A percentile compares a stretch with the other conserved stretches of the same genome.
Conservation (phyloP, 1,140 invertebrate genomes). For the Pogonomyrmex barbatus region DNA sequence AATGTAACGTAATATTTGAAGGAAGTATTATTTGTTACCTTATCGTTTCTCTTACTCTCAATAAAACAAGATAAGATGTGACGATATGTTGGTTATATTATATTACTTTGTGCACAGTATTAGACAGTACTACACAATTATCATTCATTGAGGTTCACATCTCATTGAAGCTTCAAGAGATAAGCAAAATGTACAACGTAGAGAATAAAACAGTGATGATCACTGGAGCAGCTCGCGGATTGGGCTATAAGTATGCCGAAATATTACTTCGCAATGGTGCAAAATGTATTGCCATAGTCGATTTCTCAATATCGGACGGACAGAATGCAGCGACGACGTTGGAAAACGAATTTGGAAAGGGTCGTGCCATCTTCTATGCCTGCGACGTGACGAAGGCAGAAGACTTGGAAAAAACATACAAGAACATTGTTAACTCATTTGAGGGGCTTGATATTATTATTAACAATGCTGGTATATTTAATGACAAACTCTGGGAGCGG, state of each 20-base stretch:
- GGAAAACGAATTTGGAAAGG: constrained; percentile 78
- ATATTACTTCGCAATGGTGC: constrained; percentile 83
- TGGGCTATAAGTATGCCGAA: constrained; percentile 83
- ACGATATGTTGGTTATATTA: no score
- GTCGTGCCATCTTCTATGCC: constrained; percentile 23
- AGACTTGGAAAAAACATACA: constrained; percentile 72
- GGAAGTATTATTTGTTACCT: no score
- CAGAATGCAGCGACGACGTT: constrained; percentile 5
- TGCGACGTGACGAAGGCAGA: constrained; percentile 38
- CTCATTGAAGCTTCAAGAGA: background rate
- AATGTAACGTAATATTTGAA: no score
- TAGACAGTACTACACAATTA: no score
- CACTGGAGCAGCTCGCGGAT: constrained; percentile 85
- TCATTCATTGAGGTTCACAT: background rate
- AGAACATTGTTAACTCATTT: constrained; percentile 82
- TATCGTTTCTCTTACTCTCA: no score
- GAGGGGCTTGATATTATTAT: constrained; percentile 88
- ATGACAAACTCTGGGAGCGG: constrained; percentile 85
- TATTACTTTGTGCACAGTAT: no score
- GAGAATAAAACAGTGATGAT: constrained; percentile 84
- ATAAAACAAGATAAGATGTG: no score
- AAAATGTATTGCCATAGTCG: constrained; percentile 70
- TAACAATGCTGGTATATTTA: constrained; percentile 88
- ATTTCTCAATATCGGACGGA: constrained; percentile 38
- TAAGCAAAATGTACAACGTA: constrained; percentile 42